These are phyloP conservation scores for Lacerta agilis DNA, from an alignment of 2,797 vertebrate genomes.

Conservation along the genomic window DNA sequence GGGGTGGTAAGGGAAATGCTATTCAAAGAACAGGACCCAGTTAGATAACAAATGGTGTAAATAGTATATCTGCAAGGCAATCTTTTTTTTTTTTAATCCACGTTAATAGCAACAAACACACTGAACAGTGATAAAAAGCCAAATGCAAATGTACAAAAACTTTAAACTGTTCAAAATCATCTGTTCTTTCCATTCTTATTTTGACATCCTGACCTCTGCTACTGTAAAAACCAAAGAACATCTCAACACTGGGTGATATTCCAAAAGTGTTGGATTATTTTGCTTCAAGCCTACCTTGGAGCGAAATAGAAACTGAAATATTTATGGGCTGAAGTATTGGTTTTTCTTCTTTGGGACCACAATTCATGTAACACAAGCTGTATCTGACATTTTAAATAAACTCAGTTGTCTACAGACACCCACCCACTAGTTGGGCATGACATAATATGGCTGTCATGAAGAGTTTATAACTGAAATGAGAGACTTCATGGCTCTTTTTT, in stretches of 20 bases:
- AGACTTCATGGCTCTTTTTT: constrained; percentile 9
- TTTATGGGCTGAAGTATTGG: neutral
- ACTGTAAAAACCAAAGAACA: constrained; percentile 11
- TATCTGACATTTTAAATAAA: constrained; percentile 32
- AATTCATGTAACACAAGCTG: constrained; percentile 19
- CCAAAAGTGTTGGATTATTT: constrained; percentile 17
- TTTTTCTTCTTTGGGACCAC: constrained; percentile 23
- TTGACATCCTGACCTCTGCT: constrained; percentile 10
- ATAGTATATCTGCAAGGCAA: neutral
- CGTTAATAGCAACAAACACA: neutral
- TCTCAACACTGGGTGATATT: neutral
- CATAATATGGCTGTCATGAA: constrained; percentile 5
- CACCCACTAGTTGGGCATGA: neutral
- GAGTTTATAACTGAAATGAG: constrained; percentile 24
- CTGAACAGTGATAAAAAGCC: neutral
- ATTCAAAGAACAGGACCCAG: neutral
- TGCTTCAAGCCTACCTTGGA: neutral
- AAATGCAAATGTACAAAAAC: neutral
- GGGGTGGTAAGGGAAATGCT: neutral
- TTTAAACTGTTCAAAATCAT: neutral
- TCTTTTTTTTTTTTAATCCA: neutral
- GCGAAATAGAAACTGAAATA: constrained; percentile 40
- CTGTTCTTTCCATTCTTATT: constrained; percentile 6
- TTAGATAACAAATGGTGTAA: neutral
- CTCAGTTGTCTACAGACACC: constrained; percentile 13